Percentiles rank a stretch among this genome's conserved stretches.
Evolutionary conservation across 2,113 vertebrate species (phyloP).

Genomic region (Aldabrachelys gigantea): DNA sequence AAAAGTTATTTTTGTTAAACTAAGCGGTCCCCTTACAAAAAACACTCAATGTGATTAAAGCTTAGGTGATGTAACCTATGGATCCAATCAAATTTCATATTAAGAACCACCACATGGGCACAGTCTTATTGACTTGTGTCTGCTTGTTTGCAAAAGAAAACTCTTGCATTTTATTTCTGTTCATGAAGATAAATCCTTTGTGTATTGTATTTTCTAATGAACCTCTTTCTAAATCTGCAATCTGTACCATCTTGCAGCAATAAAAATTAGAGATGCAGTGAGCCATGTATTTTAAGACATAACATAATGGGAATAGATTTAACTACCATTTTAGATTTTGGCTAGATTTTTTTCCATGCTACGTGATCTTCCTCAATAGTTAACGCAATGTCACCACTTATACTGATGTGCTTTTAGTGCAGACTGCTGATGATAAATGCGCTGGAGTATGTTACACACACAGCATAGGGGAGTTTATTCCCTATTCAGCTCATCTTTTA

Average conservation of each 20-base stretch:
- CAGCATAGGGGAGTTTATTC: slow-evolving; percentile 19
- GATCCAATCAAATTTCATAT: neutral
- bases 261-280: slow-evolving; percentile 64
- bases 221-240: slow-evolving; percentile 53
- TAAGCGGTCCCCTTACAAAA: neutral
- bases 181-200: slow-evolving; percentile 59
- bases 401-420: slow-evolving; percentile 60
- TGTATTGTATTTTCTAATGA: slow-evolving; percentile 58
- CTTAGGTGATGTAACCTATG: slow-evolving; percentile 34
- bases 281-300: slow-evolving; percentile 62
- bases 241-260: slow-evolving; percentile 44
- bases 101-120: neutral
- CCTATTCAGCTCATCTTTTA: neutral
- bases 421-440: slow-evolving; percentile 52
- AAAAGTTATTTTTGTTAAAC: neutral
- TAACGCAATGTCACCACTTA: slow-evolving; percentile 67
- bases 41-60: slow-evolving; percentile 10
- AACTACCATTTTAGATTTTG: slow-evolving; percentile 48
- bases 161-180: slow-evolving; percentile 35
- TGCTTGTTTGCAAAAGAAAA: slow-evolving; percentile 31
- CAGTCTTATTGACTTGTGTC: neutral
- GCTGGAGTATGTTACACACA: slow-evolving; percentile 15
- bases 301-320: slow-evolving; percentile 50
- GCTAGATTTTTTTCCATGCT: slow-evolving; percentile 32
- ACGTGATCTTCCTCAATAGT: slow-evolving; percentile 60